Percentiles rank a stretch among this genome's conserved stretches.
Evolutionary conservation across 1,140 invertebrate genomes (phyloP).

Genomic region (Orius laevigatus): DNA sequence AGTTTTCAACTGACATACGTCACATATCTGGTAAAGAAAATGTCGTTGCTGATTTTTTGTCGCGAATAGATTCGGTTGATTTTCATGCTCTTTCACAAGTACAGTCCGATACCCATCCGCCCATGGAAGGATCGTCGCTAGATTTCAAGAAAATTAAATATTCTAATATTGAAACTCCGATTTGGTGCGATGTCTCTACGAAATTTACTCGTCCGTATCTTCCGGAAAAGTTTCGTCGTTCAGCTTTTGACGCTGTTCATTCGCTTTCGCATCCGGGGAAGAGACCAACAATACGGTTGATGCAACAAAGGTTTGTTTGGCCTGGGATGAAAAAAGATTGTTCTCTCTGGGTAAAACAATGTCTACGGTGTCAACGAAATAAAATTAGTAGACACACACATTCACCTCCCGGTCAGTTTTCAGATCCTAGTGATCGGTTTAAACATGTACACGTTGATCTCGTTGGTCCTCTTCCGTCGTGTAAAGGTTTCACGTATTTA

Average conservation of each 20-base stretch:
- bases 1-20: conserved; percentile 25
- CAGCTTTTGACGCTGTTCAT: background rate
- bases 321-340: conserved; percentile 20
- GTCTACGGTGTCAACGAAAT: conserved; percentile 14
- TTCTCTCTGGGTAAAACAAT: conserved; percentile 9
- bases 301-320: conserved; percentile 29
- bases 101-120: background rate
- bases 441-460: conserved; percentile 32
- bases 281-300: conserved; percentile 21
- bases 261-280: conserved; percentile 22
- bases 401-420: conserved; percentile 16
- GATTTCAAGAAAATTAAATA: background rate
- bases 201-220: background rate
- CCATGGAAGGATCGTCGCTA: background rate
- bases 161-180: background rate
- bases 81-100: background rate
- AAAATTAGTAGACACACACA: conserved; percentile 11
- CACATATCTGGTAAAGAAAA: conserved; percentile 25
- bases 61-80: conserved; percentile 19
- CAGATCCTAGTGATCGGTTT: conserved; percentile 23
- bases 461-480: conserved; percentile 25
- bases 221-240: background rate
- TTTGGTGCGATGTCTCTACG: background rate
- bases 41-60: conserved; percentile 22
- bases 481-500: conserved; percentile 18